phyloP scores from a whole-genome alignment of 1,140 invertebrate genomes.

The Drosophila miranda region DNA sequence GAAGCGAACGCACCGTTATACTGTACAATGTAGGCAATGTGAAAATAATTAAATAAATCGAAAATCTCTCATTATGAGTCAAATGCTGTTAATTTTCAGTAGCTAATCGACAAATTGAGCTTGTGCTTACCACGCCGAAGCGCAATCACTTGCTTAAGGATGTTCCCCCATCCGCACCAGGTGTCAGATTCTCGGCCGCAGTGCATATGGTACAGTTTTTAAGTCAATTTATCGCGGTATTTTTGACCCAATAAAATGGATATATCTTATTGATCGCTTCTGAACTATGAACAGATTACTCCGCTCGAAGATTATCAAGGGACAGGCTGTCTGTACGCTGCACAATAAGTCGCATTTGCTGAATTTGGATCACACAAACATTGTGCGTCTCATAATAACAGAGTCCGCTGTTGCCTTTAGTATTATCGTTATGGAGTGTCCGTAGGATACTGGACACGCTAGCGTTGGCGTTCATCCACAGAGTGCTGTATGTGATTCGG shows the following conservation, averaged over 20 bases:
- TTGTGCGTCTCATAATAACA: slow-evolving; percentile 41
- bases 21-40: slow-evolving; percentile 28
- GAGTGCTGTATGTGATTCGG: no score
- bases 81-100: slow-evolving; percentile 33
- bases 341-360: no score
- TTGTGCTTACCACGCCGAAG: slow-evolving; percentile 72
- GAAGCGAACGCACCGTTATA: slow-evolving; percentile 37
- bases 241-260: no score
- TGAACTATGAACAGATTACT: slow-evolving; percentile 44
- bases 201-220: slow-evolving; percentile 85
- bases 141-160: slow-evolving; percentile 65
- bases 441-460: no score
- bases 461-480: no score
- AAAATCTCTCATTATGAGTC: not conserved
- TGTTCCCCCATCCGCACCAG: slow-evolving; percentile 46
- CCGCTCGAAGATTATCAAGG: slow-evolving; percentile 84
- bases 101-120: slow-evolving; percentile 34
- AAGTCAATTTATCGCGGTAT: slow-evolving; percentile 85
- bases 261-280: no score
- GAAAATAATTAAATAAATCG: slow-evolving; percentile 6
- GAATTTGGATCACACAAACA: no score
- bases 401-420: no score
- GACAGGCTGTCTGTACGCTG: no score
- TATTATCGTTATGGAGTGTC: no score
- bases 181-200: slow-evolving; percentile 83